Evolutionary conservation across 2,113 vertebrate species (phyloP).

Genomic region (Coptodon bakossiorum): DNA sequence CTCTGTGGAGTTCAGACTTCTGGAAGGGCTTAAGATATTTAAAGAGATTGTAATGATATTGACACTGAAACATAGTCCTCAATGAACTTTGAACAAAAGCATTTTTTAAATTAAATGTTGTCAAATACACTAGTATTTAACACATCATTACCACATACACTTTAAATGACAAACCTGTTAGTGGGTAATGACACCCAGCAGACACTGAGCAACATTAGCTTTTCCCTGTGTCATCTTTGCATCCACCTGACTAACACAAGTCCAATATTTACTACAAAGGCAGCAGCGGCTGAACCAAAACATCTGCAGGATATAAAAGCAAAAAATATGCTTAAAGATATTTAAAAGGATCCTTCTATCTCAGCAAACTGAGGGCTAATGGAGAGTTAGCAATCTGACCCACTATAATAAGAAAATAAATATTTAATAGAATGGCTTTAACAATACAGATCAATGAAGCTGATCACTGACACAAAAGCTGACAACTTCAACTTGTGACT

Average conservation of each 20-base stretch:
- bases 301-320: neutral
- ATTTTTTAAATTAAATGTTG: neutral
- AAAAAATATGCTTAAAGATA: neutral
- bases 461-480: neutral
- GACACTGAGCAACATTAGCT: neutral
- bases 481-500: neutral
- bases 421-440: neutral
- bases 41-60: neutral
- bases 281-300: fast-evolving
- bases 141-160: neutral
- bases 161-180: neutral
- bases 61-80: neutral
- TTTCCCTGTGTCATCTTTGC: neutral
- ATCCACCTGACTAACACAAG: neutral
- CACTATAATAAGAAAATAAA: neutral
- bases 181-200: neutral
- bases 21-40: neutral
- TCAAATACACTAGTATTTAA: neutral
- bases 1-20: neutral
- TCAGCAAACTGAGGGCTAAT: neutral
- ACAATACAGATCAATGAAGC: neutral
- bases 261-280: neutral
- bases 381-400: neutral
- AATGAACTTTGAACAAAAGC: neutral
- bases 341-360: neutral